Evolutionary conservation across 2,797 vertebrate genomes (phyloP).

Genomic region (Coracias cyanogaster): DNA sequence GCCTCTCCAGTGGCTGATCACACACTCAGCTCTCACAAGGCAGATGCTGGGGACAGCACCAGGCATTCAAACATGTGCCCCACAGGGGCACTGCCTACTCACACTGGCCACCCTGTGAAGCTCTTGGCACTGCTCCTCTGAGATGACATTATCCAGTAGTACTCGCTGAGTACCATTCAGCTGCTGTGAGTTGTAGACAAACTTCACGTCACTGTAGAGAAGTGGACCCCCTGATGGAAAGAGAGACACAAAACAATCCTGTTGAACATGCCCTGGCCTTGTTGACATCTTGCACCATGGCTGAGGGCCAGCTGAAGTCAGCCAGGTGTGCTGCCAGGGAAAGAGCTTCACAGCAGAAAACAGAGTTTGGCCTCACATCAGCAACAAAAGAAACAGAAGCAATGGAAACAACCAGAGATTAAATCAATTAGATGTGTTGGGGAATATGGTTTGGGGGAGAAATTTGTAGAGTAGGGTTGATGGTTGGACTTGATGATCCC

Average conservation of each 20-base stretch:
- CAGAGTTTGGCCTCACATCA: not conserved
- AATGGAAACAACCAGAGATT: not conserved
- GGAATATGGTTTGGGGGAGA: too few species aligned
- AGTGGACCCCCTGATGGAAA: conserved; percentile 87
- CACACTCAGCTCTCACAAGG: not conserved
- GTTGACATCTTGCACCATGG: accelerated
- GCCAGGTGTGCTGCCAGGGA: accelerated
- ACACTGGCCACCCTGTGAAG: conserved; percentile 90
- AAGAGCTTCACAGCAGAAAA: not conserved
- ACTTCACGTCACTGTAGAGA: conserved; percentile 85
- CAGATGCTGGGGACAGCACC: not conserved
- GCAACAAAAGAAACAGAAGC: not conserved
- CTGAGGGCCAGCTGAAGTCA: not conserved
- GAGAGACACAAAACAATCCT: not conserved
- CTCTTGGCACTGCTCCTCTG: conserved; percentile 89
- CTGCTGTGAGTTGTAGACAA: conserved; percentile 89
- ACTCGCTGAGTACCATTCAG: conserved; percentile 94
- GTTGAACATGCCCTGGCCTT: not conserved
- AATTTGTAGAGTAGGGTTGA: too few species aligned
- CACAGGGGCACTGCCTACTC: conserved; percentile 16
- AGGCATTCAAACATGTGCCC: too few species aligned
- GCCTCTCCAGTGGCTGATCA: not conserved
- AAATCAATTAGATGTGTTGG: not conserved
- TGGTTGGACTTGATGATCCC: too few species aligned
- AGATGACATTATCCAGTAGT: conserved; percentile 91